Evolutionary conservation across 2,797 vertebrate species (phyloP), one percentile per base, ranked within the genome.

Genomic region (Myotis vivesi): DNA sequence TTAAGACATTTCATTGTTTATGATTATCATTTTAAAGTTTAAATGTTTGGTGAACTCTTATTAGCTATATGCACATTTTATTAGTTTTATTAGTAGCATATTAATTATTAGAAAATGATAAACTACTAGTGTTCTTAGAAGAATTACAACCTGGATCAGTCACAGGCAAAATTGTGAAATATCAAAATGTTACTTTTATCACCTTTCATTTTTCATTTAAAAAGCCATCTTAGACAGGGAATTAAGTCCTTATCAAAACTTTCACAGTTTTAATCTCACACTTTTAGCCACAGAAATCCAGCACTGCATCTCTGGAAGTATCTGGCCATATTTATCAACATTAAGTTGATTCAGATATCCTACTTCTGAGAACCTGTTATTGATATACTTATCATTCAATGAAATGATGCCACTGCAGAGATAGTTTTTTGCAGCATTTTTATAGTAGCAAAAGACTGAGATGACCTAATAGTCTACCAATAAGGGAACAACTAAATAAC

Each of bases 11-110:
- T 79, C 2, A 64, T 44, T 86, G 20, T 44, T 77, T 46, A 71
- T 20, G n/a, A 71, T 64, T 93, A 3, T 28, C 91, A 86, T 46
- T 68, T 46, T 68, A 89, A 51, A 80, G 8, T 41, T 30, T 73
- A 93, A 94, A 87, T 86, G 2, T 41, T 64, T 93, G 57, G 30
- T 46, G 30, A 87, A 89, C 87, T 92, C 1, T 71, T 30, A 49
- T 8, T 91, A 72, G 22, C 51, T 76, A 71, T 38, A 55, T 64
- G 36, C 7, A 82, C 2, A 53, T 82, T 69, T 57, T 72, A 81
- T 51, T 68, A 73, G 20, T 69, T 86, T 8, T 49, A 81, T 66
- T 80, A 66, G n/a, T 41, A 49, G 10, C 15, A 64, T 55, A 22
- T 66, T 68, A 81, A 84, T 41, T 36, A 81, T 36, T 87, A 62